A percentile compares a stretch with the other conserved stretches of the same genome.
Evolutionary conservation across 2,888 invertebrate species (phyloP).

Genomic region (Sisyra terminalis): DNA sequence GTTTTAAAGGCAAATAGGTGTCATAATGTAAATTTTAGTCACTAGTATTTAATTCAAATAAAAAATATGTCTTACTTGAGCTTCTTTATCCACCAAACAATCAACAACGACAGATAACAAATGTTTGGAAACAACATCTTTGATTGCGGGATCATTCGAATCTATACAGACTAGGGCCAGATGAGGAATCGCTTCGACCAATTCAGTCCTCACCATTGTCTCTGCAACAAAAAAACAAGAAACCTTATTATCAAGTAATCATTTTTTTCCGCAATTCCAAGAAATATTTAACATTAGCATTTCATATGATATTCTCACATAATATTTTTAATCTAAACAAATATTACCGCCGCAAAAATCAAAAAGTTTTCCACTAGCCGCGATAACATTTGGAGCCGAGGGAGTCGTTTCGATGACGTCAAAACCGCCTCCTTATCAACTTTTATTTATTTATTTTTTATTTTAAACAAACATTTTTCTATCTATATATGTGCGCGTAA

Average conservation of each 20-base stretch:
- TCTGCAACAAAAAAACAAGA: slow-evolving; percentile 30
- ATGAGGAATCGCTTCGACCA: slow-evolving; percentile 50
- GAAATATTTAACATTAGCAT: neutral
- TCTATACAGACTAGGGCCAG: slow-evolving; percentile 43
- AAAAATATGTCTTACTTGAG: slow-evolving; percentile 29
- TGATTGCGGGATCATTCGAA: slow-evolving; percentile 28
- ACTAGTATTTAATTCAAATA: slow-evolving; percentile 5
- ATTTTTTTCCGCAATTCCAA: neutral
- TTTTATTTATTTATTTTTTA: no score
- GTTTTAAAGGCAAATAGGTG: no score
- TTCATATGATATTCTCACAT: neutral
- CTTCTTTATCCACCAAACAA: slow-evolving; percentile 40
- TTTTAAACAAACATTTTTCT: no score
- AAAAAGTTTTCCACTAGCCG: no score
- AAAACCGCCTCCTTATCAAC: no score
- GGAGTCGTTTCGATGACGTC: no score
- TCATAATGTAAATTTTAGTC: no score
- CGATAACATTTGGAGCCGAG: no score
- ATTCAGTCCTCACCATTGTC: slow-evolving; percentile 37
- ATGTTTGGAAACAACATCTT: slow-evolving; percentile 35
- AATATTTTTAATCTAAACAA: no score
- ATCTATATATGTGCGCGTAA: no score
- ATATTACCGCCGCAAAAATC: no score
- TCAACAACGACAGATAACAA: slow-evolving; percentile 44
- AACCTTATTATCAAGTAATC: slow-evolving; percentile 1